Percentiles rank a stretch among this genome's conserved stretches.
phyloP scores from a whole-genome alignment of 2,797 vertebrate genomes.

The Tenualosa thibaudeaui region DNA sequence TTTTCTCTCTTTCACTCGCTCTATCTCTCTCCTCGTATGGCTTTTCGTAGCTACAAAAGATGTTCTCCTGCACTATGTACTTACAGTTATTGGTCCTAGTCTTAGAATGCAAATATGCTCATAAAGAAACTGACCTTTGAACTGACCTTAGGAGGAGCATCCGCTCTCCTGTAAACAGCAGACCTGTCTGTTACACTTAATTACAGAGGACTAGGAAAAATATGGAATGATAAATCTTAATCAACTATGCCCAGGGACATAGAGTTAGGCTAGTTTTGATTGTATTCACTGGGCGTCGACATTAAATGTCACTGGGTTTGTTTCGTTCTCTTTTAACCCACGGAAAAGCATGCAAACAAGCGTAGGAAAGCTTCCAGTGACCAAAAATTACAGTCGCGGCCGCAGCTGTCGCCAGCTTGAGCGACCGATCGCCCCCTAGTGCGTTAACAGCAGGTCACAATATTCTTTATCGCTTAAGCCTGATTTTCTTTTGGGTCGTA shows the following conservation, averaged over 20 bases:
- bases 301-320: neutral
- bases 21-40: neutral
- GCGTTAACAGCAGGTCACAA: neutral
- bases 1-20: neutral
- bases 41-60: too few species aligned
- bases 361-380: neutral
- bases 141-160: neutral
- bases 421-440: slow-evolving; percentile 5
- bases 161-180: neutral
- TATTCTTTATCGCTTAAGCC: neutral
- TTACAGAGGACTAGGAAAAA: neutral
- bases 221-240: neutral
- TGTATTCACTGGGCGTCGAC: neutral
- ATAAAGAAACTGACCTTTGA: neutral
- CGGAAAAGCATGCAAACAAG: neutral
- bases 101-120: neutral
- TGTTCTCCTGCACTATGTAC: neutral
- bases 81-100: neutral
- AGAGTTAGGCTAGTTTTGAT: neutral
- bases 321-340: neutral
- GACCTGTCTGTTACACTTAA: neutral
- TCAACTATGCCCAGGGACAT: neutral
- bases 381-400: neutral
- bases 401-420: neutral
- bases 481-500: slow-evolving; percentile 8